phyloP scores from a whole-genome alignment of 1,140 invertebrate species.

The Eumaeus atala region DNA sequence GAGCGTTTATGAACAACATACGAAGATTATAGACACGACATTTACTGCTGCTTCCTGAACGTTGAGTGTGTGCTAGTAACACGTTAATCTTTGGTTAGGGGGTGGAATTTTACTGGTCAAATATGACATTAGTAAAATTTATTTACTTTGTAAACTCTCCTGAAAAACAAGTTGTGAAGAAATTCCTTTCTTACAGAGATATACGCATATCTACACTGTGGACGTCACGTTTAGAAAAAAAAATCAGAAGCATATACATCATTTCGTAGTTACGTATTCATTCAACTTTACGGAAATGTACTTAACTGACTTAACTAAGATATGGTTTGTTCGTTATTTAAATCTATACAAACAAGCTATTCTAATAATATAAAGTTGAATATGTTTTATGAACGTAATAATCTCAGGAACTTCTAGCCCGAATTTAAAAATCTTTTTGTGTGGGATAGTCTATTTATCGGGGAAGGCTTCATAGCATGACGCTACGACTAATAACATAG shows the following conservation, averaged over 20 bases:
- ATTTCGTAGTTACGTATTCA: neutral
- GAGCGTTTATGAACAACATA: neutral
- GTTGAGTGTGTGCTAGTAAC: too few relatives aligned
- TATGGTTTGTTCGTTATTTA: neutral
- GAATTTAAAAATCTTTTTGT: conserved; percentile 12
- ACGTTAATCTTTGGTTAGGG: too few relatives aligned
- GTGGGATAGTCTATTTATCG: too few relatives aligned
- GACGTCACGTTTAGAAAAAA: neutral
- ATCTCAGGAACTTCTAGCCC: conserved; percentile 10
- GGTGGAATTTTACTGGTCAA: too few relatives aligned
- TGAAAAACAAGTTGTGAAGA: neutral
- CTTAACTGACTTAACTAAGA: neutral
- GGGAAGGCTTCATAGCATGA: too few relatives aligned
- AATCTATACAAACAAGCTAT: neutral
- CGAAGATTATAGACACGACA: too few relatives aligned
- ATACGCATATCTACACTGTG: neutral
- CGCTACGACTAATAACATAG: too few relatives aligned
- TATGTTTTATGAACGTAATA: neutral
- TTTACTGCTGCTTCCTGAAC: too few relatives aligned
- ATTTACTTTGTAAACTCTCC: neutral
- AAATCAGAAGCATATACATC: conserved; percentile 1
- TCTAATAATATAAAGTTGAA: neutral
- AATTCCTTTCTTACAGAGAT: neutral
- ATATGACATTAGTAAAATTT: neutral
- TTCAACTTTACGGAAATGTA: neutral